Evolutionary conservation across 2,888 invertebrate species (phyloP), one percentile per base, ranked within the genome.

Genomic region (Cantharis lateralis): DNA sequence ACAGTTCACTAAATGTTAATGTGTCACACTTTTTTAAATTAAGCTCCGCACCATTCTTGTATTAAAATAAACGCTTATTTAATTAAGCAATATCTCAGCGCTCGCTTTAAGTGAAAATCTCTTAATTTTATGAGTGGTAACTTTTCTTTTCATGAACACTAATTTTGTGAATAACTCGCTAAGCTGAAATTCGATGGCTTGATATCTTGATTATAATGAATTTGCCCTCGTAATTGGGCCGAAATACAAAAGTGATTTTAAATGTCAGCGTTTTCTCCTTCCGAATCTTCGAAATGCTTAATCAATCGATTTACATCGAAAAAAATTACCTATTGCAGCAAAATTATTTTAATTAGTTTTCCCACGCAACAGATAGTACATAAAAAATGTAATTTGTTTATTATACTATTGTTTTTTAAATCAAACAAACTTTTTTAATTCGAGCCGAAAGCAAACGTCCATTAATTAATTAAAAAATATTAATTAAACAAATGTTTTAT

Each of bases 141-240:
- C 15, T 48, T 48, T 48, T 48, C 69, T 68, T 70, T 71, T 71
- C 28, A 68, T 64, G 68, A 71, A 74, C 68, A 71, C 68, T 74
- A 73, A 68, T 77, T 74, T 78, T 62, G 66, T 68, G 73, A 71
- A 78, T 78, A 78, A 73, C 61, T 70, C 73, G 68, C 74, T 62
- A 68, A 79, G 71, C 72, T 75, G 72, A 78, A 79, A 72, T 77
- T 79, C 75, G 79, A 77, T 75, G 48, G 48, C n/a, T n/a, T 72
- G 72, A 77, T 77, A 78, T 76, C 78, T 78, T 76, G 71, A 76
- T 78, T 78, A 74, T 74, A 78, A 76, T 74, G 74, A 76, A 79
- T 79, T 79, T 72, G 73, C 73, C 75, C 63, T 66, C 79, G 79
- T 77, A 79, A 79, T 79, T 79, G 77, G 74, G 75, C 72, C 72